Base-by-base conservation (phyloP, 2,797 vertebrate genomes). In the Intellagama lesueurii region DNA sequence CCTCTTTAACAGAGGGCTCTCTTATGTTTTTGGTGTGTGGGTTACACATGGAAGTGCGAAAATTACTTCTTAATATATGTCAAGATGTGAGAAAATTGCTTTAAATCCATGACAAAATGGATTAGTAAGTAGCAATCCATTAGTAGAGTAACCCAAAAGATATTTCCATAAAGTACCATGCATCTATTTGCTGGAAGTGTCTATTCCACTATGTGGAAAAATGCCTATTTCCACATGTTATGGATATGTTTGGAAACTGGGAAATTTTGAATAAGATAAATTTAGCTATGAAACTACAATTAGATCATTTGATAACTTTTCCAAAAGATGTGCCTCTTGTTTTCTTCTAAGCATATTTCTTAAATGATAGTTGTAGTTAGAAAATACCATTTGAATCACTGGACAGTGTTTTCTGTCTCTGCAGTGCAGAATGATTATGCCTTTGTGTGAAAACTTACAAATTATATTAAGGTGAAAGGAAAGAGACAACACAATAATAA, bases 391-490 rank as follows among this genome's bases (percentile, higher is more conserved):
- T 64, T 28, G 47, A 86, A 69, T 9, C 60, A 68, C 6, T n/a
- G 76, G 22, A 49, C 28, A 87, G 64, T 68, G 35, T 44, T 47
- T n/a, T 80, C 47, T 87, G 44, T 16, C n/a, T 52, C 66, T 70
- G 30, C 26, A 32, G 76, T 32, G 32, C 22, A 69, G 32, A 77
- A 69, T 49, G 66, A 80, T 60, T 79, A 73, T 85, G 6, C 49
- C 68, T n/a, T 30, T 6, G 30, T 40, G 47, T 79, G n/a, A 89
- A 78, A 78, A 52, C 32, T 52, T 52, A 56, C 35, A 70, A 78
- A 77, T 40, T 70, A 22, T 78, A 84, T 69, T 79, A 40, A 44
- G 66, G 32, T 84, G 66, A 78, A 89, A 28, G 64, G 77, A 84
- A 40, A 69, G 75, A 83, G 47, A 78, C 75, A 79, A 28, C 7